Base-by-base conservation (phyloP, 2,797 vertebrate genomes). In the Trachops cirrhosus region DNA sequence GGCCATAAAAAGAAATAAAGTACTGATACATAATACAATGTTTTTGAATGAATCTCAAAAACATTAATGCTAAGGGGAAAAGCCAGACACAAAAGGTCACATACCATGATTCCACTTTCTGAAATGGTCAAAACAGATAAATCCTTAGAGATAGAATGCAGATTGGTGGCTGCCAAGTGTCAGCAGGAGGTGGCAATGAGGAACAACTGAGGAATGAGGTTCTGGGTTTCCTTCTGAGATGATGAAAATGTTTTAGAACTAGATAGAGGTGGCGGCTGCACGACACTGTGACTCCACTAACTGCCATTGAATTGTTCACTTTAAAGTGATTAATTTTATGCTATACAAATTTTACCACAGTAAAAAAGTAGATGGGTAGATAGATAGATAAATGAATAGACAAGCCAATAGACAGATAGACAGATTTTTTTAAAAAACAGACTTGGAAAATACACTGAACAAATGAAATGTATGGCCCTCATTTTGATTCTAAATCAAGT, bases 401-500 rank as follows among this genome's bases (percentile, higher is more conserved):
- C 46, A 62, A 24, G 50, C 41, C 19, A 6, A 80, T 34, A 83
- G 19, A 59, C 5, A 57, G 37, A 75, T 10, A 52, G 46, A 82
- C 52, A 52, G 50, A 21, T 22, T 48, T 91, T 90, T 68, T 70
- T 50, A 10, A 46, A 73, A 62, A 83, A 46, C 5, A 84, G 2
- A 62, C 8, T 86, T 89, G 26, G 32, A 57, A 93, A 89, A 89
- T 77, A 86, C n/a, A 68, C 18, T 26, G 57, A 73, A 18, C 70
- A 91, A 79, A 75, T 80, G n/a, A 34, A 75, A 85, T 29, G 1
- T 37, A 50, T 73, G 59, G 3, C 77, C 16, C 10, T 96, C 89
- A 26, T 77, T 95, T 92, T 95, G 37, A 89, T 93, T 87, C 75
- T 85, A 34, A 96, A 24, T 87, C 71, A 44, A 62, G 44, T 46